Base-by-base conservation (phyloP, 2,888 invertebrate genomes). In the Cryptocheilus praepositus region DNA sequence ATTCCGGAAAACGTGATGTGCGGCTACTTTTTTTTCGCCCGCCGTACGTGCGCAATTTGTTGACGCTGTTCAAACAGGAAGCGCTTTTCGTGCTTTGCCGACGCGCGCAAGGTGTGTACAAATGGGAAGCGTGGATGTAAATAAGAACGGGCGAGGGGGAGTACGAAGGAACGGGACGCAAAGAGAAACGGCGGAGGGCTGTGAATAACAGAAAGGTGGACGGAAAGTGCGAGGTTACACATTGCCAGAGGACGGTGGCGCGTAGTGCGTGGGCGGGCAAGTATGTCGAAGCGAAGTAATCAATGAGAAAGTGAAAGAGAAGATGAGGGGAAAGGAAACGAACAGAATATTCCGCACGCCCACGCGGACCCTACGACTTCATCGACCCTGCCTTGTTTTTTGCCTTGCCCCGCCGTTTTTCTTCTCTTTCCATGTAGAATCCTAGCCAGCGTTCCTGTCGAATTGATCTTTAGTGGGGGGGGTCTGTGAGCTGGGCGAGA, bases 231-330 rank as follows among this genome's bases (percentile, higher is more conserved):
- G 36, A 36, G 36, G 36, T 36, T 36, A 36, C 36, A 36, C 36
- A 7, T 36, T 36, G 36, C 7, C 8, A 36, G 36, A 36, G 36
- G 36, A 36, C 36, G 36, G 36, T 11, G 36, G 36, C 36, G 36
- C 36, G 36, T 36, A 36, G 8, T 11, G 36, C 8, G 36, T 36
- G 36, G 36, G 36, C 36, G 36, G 36, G 11, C 64, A 66, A 71
- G 62, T 66, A 70, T 64, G 75, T 64, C 70, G 70, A 73, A 77
- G 77, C 72, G 76, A 81, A 80, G 76, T 81, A 81, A 81, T 81
- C 81, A 78, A 81, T 81, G 78, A 76, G 70, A 64, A 68, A 67
- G 67, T 69, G 68, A 73, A 57, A 56, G 71, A 58, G 57, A 22
- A 22, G 60, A 57, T 55, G 54, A 19, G 57, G 56, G 18, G 52